Conservation (phyloP, 2,797 vertebrate species). For the Myotis vivesi region DNA sequence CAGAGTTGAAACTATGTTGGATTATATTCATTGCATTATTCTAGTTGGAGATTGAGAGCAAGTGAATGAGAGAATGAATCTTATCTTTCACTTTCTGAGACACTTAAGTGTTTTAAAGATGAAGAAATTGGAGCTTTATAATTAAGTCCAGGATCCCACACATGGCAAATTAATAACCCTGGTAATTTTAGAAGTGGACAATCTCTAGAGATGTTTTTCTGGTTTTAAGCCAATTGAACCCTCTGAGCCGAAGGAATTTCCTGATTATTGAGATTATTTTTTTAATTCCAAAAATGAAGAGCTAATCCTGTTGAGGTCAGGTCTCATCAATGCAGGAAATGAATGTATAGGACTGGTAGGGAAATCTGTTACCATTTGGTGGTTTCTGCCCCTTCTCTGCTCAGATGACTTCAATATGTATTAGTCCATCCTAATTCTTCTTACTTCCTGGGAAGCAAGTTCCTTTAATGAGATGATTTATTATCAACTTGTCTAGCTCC, state of each 20-base stretch:
- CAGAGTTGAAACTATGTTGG: background rate
- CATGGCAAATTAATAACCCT: background rate
- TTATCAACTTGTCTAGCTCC: background rate
- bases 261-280: conserved; percentile 25
- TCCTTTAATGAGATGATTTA: background rate
- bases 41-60: background rate
- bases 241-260: background rate
- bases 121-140: background rate
- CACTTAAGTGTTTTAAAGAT: conserved; percentile 17
- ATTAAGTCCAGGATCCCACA: background rate
- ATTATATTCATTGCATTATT: background rate
- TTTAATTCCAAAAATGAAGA: conserved; percentile 18
- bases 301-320: background rate
- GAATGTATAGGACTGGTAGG: background rate
- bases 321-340: conserved; percentile 6
- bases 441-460: background rate
- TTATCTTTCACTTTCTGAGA: conserved; percentile 5
- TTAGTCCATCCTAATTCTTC: background rate
- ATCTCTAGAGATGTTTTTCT: background rate
- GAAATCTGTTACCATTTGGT: background rate
- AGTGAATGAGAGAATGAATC: background rate
- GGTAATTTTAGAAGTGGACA: background rate
- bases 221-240: background rate
- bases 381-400: background rate
- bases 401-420: background rate